Percentiles rank a stretch among this genome's conserved stretches.
Conservation (phyloP, 2,888 invertebrate species). For the Mesopsocus fuscifrons region DNA sequence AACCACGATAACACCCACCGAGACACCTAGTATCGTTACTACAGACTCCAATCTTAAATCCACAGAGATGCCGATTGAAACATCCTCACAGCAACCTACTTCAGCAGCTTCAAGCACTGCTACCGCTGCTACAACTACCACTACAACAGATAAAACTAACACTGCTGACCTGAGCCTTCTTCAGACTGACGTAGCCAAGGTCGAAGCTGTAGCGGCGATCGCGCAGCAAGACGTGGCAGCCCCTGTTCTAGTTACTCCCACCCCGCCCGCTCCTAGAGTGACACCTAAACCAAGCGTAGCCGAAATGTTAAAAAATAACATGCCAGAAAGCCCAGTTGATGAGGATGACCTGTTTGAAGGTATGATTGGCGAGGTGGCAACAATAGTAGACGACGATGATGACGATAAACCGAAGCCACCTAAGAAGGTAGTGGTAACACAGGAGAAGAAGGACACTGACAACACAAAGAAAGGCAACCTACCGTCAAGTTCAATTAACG, state of each 20-base stretch:
- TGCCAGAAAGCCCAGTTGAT: background rate
- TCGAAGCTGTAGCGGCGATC: slow-evolving; percentile 8
- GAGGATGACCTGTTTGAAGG: slow-evolving; percentile 11
- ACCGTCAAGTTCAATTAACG: background rate
- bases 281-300: background rate
- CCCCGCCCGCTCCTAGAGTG: background rate
- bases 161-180: background rate
- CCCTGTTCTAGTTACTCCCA: background rate
- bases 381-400: slow-evolving; percentile 9
- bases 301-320: background rate
- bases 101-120: slow-evolving; percentile 2
- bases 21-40: slow-evolving; percentile 8
- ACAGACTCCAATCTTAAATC: slow-evolving; percentile 3
- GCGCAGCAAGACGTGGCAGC: slow-evolving; percentile 5
- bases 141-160: background rate
- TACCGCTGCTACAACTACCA: slow-evolving; percentile 9
- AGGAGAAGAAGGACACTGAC: background rate
- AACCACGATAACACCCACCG: background rate
- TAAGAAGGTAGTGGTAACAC: background rate
- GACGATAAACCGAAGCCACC: slow-evolving; percentile 4
- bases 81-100: background rate
- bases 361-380: slow-evolving; percentile 8
- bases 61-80: background rate
- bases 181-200: slow-evolving; percentile 2
- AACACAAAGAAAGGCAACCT: slow-evolving; percentile 3